Conservation (phyloP, 2,797 vertebrate genomes). For the Mus caroli region DNA sequence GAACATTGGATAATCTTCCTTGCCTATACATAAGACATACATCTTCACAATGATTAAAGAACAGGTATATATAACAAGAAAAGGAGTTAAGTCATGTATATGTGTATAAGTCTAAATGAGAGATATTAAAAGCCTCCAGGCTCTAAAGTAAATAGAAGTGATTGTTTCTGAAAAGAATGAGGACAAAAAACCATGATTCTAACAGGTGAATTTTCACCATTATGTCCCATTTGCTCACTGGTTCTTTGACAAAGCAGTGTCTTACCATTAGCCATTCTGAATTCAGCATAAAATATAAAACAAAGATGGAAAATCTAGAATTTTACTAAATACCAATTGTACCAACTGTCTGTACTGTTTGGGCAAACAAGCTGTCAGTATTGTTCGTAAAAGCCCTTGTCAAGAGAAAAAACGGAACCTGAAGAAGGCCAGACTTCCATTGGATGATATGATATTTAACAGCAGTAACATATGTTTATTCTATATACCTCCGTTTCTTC, state of each 20-base stretch:
- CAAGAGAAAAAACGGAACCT: neutral
- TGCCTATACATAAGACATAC: neutral
- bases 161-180: neutral
- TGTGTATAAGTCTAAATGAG: neutral
- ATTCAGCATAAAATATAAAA: constrained; percentile 5
- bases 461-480: neutral
- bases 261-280: neutral
- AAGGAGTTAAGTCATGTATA: neutral
- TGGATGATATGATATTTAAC: neutral
- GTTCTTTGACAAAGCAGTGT: neutral
- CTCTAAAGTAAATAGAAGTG: neutral
- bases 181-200: neutral
- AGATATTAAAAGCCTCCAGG: neutral
- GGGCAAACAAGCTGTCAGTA: neutral
- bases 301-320: neutral
- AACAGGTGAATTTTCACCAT: neutral
- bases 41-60: neutral
- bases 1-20: neutral
- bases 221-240: neutral
- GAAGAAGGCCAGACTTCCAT: neutral
- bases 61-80: neutral
- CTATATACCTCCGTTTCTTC: neutral
- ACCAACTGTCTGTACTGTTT: neutral
- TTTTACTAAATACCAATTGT: neutral
- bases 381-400: neutral